These are phyloP conservation scores for Heterotis niloticus DNA, from an alignment of 2,113 vertebrate species.

Conservation along the genomic window DNA sequence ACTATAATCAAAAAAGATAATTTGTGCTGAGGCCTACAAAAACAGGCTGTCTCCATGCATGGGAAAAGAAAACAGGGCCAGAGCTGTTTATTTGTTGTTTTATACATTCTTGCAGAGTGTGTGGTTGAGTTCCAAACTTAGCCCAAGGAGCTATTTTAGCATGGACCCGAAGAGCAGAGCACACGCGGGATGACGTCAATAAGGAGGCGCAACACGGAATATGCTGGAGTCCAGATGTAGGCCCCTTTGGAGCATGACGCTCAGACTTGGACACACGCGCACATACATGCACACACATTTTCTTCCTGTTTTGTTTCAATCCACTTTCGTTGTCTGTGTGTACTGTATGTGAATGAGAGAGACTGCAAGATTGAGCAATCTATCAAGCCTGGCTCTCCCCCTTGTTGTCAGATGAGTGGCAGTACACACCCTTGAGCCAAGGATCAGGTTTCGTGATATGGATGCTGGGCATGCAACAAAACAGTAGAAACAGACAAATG, in stretches of 20 bases:
- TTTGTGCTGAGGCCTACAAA: neutral
- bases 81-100: slow-evolving; percentile 53
- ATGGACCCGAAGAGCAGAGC: slow-evolving; percentile 46
- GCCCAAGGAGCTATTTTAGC: slow-evolving; percentile 63
- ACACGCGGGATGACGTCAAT: slow-evolving; percentile 57
- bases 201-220: slow-evolving; percentile 33
- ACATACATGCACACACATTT: neutral
- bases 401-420: no score
- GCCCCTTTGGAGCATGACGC: neutral
- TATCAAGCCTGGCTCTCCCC: no score
- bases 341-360: neutral
- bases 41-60: neutral
- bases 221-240: slow-evolving; percentile 17
- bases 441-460: no score
- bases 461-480: no score
- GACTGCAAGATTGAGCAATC: no score
- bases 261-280: neutral
- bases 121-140: slow-evolving; percentile 59
- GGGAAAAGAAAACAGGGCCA: neutral
- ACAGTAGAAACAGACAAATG: no score
- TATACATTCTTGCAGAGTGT: slow-evolving; percentile 58
- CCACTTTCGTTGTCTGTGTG: no score
- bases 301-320: no score
- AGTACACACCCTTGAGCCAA: no score
- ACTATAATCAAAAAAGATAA: neutral